A percentile compares a stretch with the other conserved stretches of the same genome.
These are phyloP conservation scores for Melitaea athalia DNA, from an alignment of 2,888 invertebrate species.

Conservation along the genomic window DNA sequence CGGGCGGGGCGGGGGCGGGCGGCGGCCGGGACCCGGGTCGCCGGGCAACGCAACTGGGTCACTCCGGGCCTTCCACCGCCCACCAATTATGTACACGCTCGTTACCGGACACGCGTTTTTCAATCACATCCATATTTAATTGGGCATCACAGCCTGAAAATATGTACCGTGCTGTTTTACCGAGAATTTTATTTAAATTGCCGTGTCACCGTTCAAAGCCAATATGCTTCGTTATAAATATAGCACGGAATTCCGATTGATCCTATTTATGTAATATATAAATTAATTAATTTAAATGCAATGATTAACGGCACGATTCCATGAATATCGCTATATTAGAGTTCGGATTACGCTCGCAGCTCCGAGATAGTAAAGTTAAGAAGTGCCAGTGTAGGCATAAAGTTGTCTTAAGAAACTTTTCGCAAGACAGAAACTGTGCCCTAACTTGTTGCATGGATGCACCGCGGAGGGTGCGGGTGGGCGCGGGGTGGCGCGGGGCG, in stretches of 20 bases:
- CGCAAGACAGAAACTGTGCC: conserved; percentile 70
- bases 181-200: conserved; percentile 54
- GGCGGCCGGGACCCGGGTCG: conserved; percentile 67
- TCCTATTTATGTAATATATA: conserved; percentile 15
- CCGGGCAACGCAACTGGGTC: conserved; percentile 81
- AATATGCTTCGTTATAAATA: conserved; percentile 33
- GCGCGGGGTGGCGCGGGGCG: conserved; percentile 45
- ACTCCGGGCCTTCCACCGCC: conserved; percentile 76
- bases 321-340: background rate
- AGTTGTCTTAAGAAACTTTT: conserved; percentile 64
- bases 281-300: conserved; percentile 18
- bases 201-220: conserved; percentile 39
- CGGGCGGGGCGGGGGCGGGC: conserved; percentile 47
- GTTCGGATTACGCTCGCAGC: background rate
- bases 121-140: conserved; percentile 83
- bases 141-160: conserved; percentile 80
- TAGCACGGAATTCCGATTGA: conserved; percentile 13
- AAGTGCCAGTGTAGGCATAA: conserved; percentile 43
- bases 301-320: background rate
- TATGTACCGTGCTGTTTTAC: conserved; percentile 75
- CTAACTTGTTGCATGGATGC: conserved; percentile 82
- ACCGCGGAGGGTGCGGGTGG: conserved; percentile 65
- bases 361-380: conserved; percentile 14
- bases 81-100: conserved; percentile 83
- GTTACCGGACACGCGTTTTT: conserved; percentile 83